Percentiles rank a stretch among this genome's conserved stretches.
phyloP scores from a whole-genome alignment of 1,140 invertebrate genomes.

The Steinernema feltiae region DNA sequence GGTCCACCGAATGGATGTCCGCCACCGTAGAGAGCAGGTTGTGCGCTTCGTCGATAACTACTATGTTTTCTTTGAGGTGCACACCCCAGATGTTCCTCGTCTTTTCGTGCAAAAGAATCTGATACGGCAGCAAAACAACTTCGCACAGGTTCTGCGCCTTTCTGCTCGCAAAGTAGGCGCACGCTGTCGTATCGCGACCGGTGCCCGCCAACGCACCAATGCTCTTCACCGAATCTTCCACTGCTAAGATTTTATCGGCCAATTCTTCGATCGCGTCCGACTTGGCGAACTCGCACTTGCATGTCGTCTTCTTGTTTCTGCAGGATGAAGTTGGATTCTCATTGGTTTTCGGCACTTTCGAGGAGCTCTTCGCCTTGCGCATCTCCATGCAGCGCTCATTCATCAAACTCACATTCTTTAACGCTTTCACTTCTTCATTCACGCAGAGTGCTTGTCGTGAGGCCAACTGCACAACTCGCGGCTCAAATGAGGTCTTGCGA shows the following conservation, averaged over 20 bases:
- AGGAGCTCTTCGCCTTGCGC: constrained; percentile 69
- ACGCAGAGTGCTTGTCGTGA: constrained; percentile 87
- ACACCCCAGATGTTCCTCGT: constrained; percentile 80
- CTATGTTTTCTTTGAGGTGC: constrained; percentile 72
- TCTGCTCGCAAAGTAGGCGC: constrained; percentile 53
- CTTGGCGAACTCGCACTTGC: constrained; percentile 38
- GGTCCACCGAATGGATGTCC: constrained; percentile 73
- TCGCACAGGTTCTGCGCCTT: constrained; percentile 41
- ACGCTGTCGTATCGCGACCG: constrained; percentile 19
- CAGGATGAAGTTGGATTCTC: constrained; percentile 71
- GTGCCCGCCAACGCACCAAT: background rate
- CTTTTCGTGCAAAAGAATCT: constrained; percentile 73
- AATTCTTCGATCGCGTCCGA: constrained; percentile 47
- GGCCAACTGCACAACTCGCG: constrained; percentile 75
- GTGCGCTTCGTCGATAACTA: constrained; percentile 95
- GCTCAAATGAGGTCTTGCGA: constrained; percentile 70
- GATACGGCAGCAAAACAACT: constrained; percentile 61
- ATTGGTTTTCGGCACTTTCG: constrained; percentile 71
- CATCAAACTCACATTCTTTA: constrained; percentile 74
- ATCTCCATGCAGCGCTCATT: constrained; percentile 90
- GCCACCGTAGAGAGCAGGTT: constrained; percentile 85
- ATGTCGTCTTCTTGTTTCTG: constrained; percentile 64
- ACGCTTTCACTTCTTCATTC: constrained; percentile 71
- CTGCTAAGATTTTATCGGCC: constrained; percentile 38
- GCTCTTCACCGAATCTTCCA: background rate